Evolutionary conservation across 2,888 invertebrate species (phyloP).

Genomic region (Cremastinae sp.): DNA sequence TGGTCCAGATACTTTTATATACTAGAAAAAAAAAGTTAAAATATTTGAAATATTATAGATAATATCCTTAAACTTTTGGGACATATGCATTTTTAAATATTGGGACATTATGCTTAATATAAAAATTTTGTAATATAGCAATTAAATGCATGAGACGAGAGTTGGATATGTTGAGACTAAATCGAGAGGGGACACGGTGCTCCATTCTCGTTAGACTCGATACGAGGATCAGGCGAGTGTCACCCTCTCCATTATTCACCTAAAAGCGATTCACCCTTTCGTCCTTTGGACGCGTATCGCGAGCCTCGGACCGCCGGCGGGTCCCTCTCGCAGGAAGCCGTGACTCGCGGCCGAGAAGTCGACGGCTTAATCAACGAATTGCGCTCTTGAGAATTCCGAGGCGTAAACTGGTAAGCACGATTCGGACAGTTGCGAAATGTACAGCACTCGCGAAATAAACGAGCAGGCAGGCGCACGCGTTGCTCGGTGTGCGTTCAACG

Average conservation of each 20-base stretch:
- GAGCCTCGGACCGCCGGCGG: conserved; percentile 27
- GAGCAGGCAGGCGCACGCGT: conserved; percentile 70
- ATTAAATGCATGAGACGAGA: conserved; percentile 63
- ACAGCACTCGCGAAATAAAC: conserved; percentile 53
- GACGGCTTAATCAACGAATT: conserved; percentile 76
- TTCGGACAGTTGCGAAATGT: conserved; percentile 43
- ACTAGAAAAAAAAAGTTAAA: too few relatives aligned
- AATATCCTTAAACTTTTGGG: too few relatives aligned
- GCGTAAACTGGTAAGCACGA: conserved; percentile 50
- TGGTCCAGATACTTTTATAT: too few relatives aligned
- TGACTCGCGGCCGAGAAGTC: conserved; percentile 59
- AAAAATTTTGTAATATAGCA: conserved; percentile 44
- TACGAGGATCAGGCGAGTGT: conserved; percentile 48
- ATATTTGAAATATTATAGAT: too few relatives aligned
- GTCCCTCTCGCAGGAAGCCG: conserved; percentile 8
- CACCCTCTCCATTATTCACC: conserved; percentile 55
- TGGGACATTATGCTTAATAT: too few relatives aligned
- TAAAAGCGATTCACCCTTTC: conserved; percentile 25
- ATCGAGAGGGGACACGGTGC: not conserved
- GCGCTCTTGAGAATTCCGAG: conserved; percentile 71
- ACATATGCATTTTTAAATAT: too few relatives aligned
- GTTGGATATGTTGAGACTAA: conserved; percentile 21
- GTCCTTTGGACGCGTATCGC: not conserved
- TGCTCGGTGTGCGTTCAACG: conserved; percentile 75
- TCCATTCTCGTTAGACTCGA: conserved; percentile 49